Percentiles rank a stretch among this genome's conserved stretches.
Evolutionary conservation across 1,140 invertebrate species (phyloP).

Genomic region (Leptonema lineaticorne): DNA sequence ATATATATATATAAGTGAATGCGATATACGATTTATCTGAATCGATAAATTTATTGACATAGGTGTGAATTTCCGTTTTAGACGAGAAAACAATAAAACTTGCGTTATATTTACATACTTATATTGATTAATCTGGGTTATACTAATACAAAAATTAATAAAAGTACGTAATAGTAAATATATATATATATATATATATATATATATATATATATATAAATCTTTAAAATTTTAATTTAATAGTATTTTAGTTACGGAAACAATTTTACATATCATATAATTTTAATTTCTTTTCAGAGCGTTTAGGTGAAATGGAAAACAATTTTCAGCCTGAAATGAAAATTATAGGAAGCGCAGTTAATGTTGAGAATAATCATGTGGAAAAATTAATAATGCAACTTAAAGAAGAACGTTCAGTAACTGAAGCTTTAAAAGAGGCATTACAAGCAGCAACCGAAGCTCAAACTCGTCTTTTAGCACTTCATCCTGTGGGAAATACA

Average conservation of each 20-base stretch:
- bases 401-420: neutral
- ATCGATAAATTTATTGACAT: too few species aligned
- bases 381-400: too few species aligned
- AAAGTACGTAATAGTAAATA: neutral
- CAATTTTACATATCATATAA: neutral
- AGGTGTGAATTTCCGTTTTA: too few species aligned
- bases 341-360: too few species aligned
- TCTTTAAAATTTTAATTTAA: neutral
- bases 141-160: neutral
- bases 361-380: too few species aligned
- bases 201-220: neutral
- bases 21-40: too few species aligned
- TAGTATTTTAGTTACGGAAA: neutral
- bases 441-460: neutral
- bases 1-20: neutral
- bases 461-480: constrained; percentile 3
- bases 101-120: too few species aligned
- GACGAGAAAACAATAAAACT: too few species aligned
- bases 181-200: neutral
- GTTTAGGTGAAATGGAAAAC: neutral
- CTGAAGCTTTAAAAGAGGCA: constrained; percentile 10
- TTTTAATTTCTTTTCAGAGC: neutral
- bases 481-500: neutral
- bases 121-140: neutral
- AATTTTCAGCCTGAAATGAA: neutral